Evolutionary conservation across 2,888 invertebrate genomes (phyloP).

Genomic region (Pogonocherus hispidulus): DNA sequence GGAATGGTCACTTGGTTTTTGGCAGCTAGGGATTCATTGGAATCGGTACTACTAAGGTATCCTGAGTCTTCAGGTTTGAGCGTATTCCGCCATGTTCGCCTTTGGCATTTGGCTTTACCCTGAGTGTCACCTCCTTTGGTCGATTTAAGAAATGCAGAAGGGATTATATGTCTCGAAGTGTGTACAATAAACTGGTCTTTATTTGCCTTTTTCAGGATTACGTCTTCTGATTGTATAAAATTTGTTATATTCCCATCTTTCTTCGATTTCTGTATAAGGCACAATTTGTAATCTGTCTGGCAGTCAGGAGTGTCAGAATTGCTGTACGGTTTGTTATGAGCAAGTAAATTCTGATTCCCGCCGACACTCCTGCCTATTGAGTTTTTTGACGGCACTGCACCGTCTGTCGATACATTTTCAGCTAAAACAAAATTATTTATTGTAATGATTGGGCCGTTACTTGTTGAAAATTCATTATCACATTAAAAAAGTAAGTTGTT

Average conservation of each 20-base stretch:
- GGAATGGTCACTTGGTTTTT: conserved; percentile 19
- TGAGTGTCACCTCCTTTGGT: conserved; percentile 37
- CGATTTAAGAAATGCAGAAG: conserved; percentile 38
- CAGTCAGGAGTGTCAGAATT: conserved; percentile 52
- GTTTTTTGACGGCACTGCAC: conserved; percentile 76
- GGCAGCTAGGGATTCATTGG: conserved; percentile 41
- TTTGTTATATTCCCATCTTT: conserved; percentile 50
- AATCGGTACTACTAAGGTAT: conserved; percentile 89
- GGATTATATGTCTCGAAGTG: conserved; percentile 41
- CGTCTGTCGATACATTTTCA: conserved; percentile 58
- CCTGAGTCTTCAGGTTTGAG: conserved; percentile 79
- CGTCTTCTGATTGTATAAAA: conserved; percentile 51
- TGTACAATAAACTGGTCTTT: conserved; percentile 62
- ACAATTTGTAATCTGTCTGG: conserved; percentile 45
- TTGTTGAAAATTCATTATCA: too few species aligned
- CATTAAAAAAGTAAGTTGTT: too few species aligned
- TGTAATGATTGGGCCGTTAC: not conserved
- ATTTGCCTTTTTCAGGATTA: conserved; percentile 57
- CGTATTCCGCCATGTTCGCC: conserved; percentile 48
- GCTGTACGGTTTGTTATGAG: not conserved
- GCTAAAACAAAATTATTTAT: conserved; percentile 49
- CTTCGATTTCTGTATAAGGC: conserved; percentile 52
- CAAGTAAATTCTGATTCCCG: conserved; percentile 38
- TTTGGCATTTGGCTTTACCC: conserved; percentile 58
- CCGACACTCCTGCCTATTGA: conserved; percentile 76